phyloP scores from a whole-genome alignment of 1,140 invertebrate genomes.

The Papilio glaucus region DNA sequence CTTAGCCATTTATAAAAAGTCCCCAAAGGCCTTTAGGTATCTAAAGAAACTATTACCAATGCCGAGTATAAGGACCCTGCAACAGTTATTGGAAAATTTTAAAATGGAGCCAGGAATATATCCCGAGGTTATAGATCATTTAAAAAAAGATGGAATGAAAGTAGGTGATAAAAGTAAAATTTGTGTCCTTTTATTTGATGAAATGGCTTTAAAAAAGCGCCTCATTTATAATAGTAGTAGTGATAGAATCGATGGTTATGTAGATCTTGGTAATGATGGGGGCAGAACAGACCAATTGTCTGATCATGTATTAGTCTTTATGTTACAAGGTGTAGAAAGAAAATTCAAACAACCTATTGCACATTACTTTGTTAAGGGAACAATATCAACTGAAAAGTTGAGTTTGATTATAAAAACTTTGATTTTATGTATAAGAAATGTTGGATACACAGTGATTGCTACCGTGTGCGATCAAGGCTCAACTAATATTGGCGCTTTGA shows the following conservation, averaged over 20 bases:
- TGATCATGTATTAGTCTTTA: conserved; percentile 37
- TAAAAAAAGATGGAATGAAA: conserved; percentile 24
- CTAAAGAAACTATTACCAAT: too few species aligned
- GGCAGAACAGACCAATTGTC: conserved; percentile 7
- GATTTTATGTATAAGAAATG: conserved; percentile 27
- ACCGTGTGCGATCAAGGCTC: conserved; percentile 45
- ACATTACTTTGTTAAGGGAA: conserved; percentile 40
- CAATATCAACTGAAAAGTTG: conserved; percentile 1
- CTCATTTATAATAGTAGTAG: conserved; percentile 44
- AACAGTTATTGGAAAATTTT: too few species aligned
- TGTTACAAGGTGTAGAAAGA: conserved; percentile 35
- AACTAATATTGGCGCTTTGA: conserved; percentile 41
- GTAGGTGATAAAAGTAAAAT: conserved; percentile 39
- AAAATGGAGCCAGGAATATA: conserved; percentile 36
- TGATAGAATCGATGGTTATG: conserved; percentile 49
- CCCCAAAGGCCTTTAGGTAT: too few species aligned
- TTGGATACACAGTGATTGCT: conserved; percentile 41
- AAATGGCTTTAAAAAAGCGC: conserved; percentile 50
- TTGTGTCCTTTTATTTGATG: conserved; percentile 50
- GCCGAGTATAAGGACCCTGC: too few species aligned
- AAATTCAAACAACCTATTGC: conserved; percentile 41
- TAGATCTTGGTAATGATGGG: conserved; percentile 44
- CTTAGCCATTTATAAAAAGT: too few species aligned
- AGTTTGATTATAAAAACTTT: conserved; percentile 37
- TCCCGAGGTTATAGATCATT: conserved; percentile 20